phyloP scores from a whole-genome alignment of 2,888 invertebrate species.

The Timema podura region DNA sequence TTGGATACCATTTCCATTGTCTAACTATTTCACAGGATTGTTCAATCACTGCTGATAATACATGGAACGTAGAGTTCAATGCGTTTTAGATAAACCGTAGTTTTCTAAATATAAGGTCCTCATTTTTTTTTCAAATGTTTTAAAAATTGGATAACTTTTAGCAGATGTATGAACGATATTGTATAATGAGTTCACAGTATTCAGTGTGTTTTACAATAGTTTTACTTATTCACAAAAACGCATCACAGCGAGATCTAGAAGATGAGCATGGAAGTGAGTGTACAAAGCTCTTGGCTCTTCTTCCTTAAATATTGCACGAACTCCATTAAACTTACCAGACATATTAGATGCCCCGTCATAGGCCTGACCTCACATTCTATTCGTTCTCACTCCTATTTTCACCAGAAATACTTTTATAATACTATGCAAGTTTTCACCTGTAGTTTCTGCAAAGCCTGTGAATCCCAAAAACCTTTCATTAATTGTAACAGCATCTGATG shows the following conservation, averaged over 20 bases:
- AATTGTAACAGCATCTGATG: no score
- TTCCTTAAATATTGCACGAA: slow-evolving; percentile 1
- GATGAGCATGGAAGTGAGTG: slow-evolving; percentile 2
- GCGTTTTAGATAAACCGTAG: no score
- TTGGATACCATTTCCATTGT: not conserved
- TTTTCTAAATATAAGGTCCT: no score
- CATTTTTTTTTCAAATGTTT: no score
- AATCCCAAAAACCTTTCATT: not conserved
- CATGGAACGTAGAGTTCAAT: no score
- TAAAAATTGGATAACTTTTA: no score
- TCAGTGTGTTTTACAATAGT: no score
- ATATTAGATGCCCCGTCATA: not conserved
- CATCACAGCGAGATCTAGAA: slow-evolving; percentile 9
- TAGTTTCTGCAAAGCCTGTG: not conserved
- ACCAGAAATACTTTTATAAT: not conserved
- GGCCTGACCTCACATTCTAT: not conserved
- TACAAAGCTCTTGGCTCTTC: slow-evolving; percentile 1
- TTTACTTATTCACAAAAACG: no score
- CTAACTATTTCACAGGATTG: no score
- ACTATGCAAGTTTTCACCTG: not conserved
- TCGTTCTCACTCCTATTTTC: not conserved
- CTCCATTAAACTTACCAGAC: not conserved
- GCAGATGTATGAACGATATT: no score
- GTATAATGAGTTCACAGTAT: no score
- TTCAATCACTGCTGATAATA: no score